Evolutionary conservation across 2,113 vertebrate genomes (phyloP).

Genomic region (Laterallus jamaicensis): DNA sequence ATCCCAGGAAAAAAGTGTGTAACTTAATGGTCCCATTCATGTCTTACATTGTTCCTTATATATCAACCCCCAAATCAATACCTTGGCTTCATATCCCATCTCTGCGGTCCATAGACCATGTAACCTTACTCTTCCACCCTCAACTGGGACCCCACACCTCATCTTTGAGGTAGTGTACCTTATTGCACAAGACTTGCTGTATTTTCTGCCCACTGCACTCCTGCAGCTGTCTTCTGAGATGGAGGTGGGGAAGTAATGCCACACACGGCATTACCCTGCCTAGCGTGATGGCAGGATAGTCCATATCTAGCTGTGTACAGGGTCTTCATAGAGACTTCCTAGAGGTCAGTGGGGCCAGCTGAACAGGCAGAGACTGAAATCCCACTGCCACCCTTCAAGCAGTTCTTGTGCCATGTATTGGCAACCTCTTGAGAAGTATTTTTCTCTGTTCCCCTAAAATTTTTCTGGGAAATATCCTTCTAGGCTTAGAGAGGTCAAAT

Average conservation of each 20-base stretch:
- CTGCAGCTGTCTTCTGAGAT: not conserved
- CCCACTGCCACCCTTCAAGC: not conserved
- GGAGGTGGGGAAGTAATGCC: not conserved
- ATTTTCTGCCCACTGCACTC: not conserved
- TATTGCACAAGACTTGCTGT: not conserved
- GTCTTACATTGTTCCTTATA: not conserved
- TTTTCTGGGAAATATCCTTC: not conserved
- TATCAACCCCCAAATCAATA: not conserved
- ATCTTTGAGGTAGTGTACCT: not conserved
- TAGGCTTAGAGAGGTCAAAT: not conserved
- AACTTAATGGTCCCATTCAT: not conserved
- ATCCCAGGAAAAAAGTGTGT: not conserved
- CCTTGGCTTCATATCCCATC: not conserved
- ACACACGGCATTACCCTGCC: accelerated
- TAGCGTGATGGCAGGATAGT: not conserved
- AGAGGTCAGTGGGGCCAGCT: not conserved
- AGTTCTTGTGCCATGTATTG: not conserved
- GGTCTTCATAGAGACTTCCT: not conserved
- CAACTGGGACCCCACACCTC: not conserved
- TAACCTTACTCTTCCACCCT: not conserved
- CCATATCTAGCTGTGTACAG: not conserved
- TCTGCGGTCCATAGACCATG: not conserved
- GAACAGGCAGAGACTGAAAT: not conserved
- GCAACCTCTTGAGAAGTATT: not conserved
- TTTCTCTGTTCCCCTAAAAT: not conserved